Evolutionary conservation across 2,113 vertebrate genomes (phyloP), one percentile per base, ranked within the genome.

Genomic region (Cyanoramphus novaezelandiae): DNA sequence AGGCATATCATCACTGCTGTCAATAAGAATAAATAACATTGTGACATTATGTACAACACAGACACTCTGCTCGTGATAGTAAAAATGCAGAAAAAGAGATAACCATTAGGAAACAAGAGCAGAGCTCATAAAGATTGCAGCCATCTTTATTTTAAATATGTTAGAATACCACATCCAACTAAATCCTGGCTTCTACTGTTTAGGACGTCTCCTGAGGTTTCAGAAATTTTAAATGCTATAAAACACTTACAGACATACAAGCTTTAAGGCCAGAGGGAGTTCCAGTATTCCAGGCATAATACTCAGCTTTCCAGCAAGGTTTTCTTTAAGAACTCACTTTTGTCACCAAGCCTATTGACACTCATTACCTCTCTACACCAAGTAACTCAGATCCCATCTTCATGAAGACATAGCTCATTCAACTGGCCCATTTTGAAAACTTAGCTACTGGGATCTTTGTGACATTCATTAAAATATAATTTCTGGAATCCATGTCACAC

Each of bases 341-440:
- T 49, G 46, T 19, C 79, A 70, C 46, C 5, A 6, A 86, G 29
- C 31, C 16, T 46, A 87, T 60, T 47, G 39, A 10, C n/a, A 86
- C 7, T 49, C 41, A 7, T 20, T 43, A 25, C 39, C 11, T 33
- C 60, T 25, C 75, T 29, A 13, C 23, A 5, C 10, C 0, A 3
- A 15, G 28, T 29, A 80, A 81, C 43, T 49, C 60, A 21, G 33
- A 86, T 12, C 63, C 24, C 39, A 20, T 46, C 29, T 74, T 64
- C 64, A 27, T 1, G 0, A 70, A 18, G 37, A 27, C 15, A 11
- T 7, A 14, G 65, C 3, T 64, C 78, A 39, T 3, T n/a, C 64
- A 50, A 0, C 23, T 23, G 43, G 10, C 19, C 17, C 7, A 0
- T 23, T 80, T 68, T 57, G 37, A n/a, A 44, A 65, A 49, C 24